Base-by-base conservation (phyloP, 92 coral and sea anemone genomes). In the Anthopleura xanthogrammica region DNA sequence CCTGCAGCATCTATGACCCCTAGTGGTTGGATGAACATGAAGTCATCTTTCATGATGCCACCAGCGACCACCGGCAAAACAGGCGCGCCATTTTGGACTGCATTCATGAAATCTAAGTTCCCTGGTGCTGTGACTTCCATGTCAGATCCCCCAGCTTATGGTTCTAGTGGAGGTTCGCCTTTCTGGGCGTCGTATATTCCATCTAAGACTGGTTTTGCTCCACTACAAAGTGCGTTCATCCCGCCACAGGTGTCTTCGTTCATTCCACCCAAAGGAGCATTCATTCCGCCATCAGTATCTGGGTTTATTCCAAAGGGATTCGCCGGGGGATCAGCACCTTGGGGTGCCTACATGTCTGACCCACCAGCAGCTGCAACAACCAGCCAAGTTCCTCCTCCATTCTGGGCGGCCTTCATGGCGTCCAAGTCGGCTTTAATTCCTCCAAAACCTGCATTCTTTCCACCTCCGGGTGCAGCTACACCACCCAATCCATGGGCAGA, bases 381-480 rank as follows among this genome's bases (percentile, higher is more conserved):
- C 17, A 29, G 19, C 36, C 36, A 29, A 29, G 64, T 9, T 3
- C 17, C 22, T 20, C 73, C 73, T 10, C 84, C 84, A 52, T 81
- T 81, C 65, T 81, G 84, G 84, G 66, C 84, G 5, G 39, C 84
- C 11, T 81, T 81, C 50, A 40, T 81, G 77, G 10, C 77, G 46
- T 77, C 84, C 16, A 81, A 81, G 68, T 66, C 77, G 12, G 84
- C 73, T 36, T 68, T 68, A 2, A 22, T 29, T 9, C 74, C 74
- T n/a, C 84, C 84, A 66, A 81, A 70, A 40, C 64, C 84, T 68
- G 71, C 48, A 24, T 50, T 81, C n/a, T 11, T 68, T 68, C 46
- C 74, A 29, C 74, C 74, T 29, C 74, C 74, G 7, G 74, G 40
- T 68, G 14, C 41, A 68, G 40, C 43, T 68, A 36, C 74, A 13